These are phyloP conservation scores for Synergus gifuensis DNA, from an alignment of 2,888 invertebrate species.

Conservation along the genomic window DNA sequence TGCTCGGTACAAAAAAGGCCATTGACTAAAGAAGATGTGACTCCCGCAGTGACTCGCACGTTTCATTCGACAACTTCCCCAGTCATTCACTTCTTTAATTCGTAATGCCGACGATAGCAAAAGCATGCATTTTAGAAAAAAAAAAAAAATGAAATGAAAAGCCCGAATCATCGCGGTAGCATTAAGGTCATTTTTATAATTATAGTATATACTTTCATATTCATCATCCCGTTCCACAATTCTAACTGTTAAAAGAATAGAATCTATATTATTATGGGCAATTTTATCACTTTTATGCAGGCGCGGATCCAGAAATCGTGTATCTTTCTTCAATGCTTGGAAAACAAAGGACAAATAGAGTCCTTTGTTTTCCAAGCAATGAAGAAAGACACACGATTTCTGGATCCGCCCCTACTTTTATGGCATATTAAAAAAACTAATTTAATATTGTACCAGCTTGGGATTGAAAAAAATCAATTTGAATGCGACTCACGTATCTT, in stretches of 20 bases:
- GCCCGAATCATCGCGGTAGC: not conserved
- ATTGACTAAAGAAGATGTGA: conserved; percentile 2
- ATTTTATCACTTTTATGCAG: not conserved
- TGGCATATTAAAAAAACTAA: not conserved
- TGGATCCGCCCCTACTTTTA: too few species aligned
- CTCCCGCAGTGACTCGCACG: not conserved
- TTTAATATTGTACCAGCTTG: not conserved
- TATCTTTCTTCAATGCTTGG: too few species aligned
- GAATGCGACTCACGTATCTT: not conserved
- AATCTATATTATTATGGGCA: not conserved
- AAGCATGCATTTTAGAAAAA: not conserved
- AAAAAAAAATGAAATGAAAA: not conserved
- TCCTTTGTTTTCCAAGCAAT: too few species aligned
- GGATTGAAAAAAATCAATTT: not conserved
- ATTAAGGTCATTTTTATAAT: conserved; percentile 4
- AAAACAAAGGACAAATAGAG: too few species aligned
- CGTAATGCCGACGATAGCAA: not conserved
- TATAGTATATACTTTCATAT: not conserved
- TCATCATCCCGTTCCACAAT: not conserved
- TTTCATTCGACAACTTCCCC: not conserved
- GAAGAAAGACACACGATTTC: too few species aligned
- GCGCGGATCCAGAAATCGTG: too few species aligned
- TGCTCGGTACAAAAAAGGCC: not conserved
- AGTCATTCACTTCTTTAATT: conserved; percentile 6
- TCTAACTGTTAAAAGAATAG: not conserved